Percentiles rank a stretch among this genome's conserved stretches.
phyloP scores from a whole-genome alignment of 2,797 vertebrate species.

The Mormyrops boulengeri region DNA sequence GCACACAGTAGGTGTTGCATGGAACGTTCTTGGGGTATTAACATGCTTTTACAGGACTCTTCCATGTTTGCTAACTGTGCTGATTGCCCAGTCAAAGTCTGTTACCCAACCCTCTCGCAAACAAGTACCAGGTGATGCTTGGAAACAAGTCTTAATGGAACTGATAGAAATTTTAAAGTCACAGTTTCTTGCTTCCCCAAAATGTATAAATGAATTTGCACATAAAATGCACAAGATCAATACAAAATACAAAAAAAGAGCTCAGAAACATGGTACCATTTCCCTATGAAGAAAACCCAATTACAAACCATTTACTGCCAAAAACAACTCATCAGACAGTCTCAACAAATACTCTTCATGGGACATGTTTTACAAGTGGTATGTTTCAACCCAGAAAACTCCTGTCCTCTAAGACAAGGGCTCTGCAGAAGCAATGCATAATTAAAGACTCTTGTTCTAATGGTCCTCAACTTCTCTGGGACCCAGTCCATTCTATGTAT shows the following conservation, averaged over 20 bases:
- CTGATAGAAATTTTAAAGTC: neutral
- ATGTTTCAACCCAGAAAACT: neutral
- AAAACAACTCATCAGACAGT: neutral
- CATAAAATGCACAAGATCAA: neutral
- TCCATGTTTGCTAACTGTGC: neutral
- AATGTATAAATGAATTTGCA: neutral
- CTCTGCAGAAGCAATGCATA: neutral
- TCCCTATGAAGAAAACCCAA: neutral
- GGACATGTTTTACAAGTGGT: neutral
- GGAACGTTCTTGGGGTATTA: neutral
- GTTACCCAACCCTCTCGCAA: neutral
- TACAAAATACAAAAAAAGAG: neutral
- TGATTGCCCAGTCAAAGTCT: neutral
- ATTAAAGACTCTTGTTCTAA: neutral
- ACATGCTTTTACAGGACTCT: neutral
- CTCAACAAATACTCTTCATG: neutral
- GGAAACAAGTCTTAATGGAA: constrained; percentile 9
- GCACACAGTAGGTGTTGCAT: neutral
- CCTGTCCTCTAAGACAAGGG: neutral
- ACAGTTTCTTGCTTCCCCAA: neutral
- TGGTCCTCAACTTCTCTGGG: neutral
- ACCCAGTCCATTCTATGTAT: neutral
- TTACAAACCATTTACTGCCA: neutral
- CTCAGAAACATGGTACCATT: neutral
- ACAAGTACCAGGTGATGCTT: neutral